Conservation (phyloP, 1,140 invertebrate species). For the Apis cerana region DNA sequence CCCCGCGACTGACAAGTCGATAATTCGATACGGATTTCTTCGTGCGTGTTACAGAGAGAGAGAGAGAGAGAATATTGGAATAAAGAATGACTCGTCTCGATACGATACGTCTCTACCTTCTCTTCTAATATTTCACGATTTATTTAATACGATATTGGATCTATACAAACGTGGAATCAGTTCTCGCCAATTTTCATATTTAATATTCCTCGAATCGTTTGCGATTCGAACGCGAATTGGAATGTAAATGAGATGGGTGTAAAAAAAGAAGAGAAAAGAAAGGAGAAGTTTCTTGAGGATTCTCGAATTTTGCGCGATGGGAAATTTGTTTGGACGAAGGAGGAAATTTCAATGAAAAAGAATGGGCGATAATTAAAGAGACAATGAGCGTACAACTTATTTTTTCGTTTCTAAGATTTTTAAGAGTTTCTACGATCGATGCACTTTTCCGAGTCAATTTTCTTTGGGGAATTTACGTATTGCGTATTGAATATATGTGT, state of each 20-base stretch:
- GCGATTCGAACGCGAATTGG: not conserved
- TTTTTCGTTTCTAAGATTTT: too few relatives aligned
- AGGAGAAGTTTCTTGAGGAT: too few relatives aligned
- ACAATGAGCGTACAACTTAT: too few relatives aligned
- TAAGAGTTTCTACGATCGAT: too few relatives aligned
- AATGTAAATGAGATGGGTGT: not conserved
- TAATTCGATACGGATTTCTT: constrained; percentile 38
- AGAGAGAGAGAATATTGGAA: not conserved
- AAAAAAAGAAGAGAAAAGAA: too few relatives aligned
- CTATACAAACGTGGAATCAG: not conserved
- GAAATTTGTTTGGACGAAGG: too few relatives aligned
- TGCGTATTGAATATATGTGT: too few relatives aligned
- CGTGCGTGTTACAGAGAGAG: not conserved
- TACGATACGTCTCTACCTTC: not conserved
- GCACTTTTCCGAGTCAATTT: too few relatives aligned
- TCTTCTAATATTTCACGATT: not conserved
- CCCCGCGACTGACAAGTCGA: constrained; percentile 32
- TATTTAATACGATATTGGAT: not conserved
- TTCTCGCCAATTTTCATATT: not conserved
- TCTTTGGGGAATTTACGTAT: too few relatives aligned
- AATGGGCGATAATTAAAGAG: too few relatives aligned
- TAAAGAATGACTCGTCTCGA: not conserved
- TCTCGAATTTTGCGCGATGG: too few relatives aligned
- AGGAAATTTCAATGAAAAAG: too few relatives aligned
- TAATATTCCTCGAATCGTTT: not conserved